Evolutionary conservation across 2,888 invertebrate species (phyloP).

Genomic region (Eledona agricola): DNA sequence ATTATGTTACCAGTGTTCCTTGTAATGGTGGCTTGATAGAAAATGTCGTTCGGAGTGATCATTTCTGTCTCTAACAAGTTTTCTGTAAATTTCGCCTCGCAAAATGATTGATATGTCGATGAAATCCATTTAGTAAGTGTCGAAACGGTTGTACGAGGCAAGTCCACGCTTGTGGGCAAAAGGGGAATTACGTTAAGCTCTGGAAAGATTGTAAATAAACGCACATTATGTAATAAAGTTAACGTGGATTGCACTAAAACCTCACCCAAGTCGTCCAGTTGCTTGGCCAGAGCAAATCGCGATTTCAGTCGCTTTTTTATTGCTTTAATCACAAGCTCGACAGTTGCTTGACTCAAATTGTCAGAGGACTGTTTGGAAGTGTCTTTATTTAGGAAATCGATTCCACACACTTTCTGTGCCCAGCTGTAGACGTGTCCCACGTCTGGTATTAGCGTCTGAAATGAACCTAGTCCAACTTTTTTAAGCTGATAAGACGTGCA

Average conservation of each 20-base stretch:
- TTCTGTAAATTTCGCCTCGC: conserved; percentile 65
- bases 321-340: conserved; percentile 79
- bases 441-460: conserved; percentile 64
- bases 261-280: conserved; percentile 73
- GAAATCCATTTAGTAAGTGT: conserved; percentile 76
- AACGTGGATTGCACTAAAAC: conserved; percentile 10
- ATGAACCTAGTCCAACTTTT: conserved; percentile 63
- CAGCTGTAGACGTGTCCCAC: conserved; percentile 88
- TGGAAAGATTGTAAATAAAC: conserved; percentile 43
- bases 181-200: conserved; percentile 56
- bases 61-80: conserved; percentile 68
- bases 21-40: conserved; percentile 82
- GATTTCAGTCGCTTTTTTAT: conserved; percentile 78
- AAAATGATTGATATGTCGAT: conserved; percentile 74
- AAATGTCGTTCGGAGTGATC: conserved; percentile 71
- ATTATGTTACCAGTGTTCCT: conserved; percentile 71
- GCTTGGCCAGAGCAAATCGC: conserved; percentile 78
- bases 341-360: conserved; percentile 68
- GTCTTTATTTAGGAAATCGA: conserved; percentile 75
- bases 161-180: conserved; percentile 55
- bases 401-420: conserved; percentile 90
- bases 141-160: conserved; percentile 66
- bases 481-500: conserved; percentile 75
- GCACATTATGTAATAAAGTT: too few species aligned
- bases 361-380: conserved; percentile 43